A percentile compares a stretch with the other conserved stretches of the same genome.
Conservation (phyloP, 2,888 invertebrate genomes). For the Standfussiana lucernea region DNA sequence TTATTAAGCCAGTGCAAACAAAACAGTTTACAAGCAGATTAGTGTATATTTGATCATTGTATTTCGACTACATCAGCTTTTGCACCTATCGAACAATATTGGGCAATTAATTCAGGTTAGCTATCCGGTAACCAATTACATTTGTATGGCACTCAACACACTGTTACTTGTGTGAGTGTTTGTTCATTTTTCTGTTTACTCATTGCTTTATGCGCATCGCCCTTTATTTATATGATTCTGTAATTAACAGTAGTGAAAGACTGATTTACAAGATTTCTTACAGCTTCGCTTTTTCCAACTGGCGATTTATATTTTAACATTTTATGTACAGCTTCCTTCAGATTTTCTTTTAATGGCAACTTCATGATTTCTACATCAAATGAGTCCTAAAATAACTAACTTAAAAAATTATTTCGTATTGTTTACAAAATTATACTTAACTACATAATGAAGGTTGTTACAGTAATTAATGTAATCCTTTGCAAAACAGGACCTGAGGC, state of each 20-base stretch:
- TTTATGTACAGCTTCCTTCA: not conserved
- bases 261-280: not conserved
- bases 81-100: conserved; percentile 37
- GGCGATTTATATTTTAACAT: not conserved
- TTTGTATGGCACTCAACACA: conserved; percentile 18
- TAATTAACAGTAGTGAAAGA: not conserved
- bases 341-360: not conserved
- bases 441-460: conserved; percentile 23
- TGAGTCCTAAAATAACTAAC: not conserved
- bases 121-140: conserved; percentile 42
- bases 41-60: conserved; percentile 18
- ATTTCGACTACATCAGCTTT: conserved; percentile 23
- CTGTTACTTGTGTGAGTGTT: not conserved
- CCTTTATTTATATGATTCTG: not conserved
- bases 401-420: not conserved
- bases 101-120: conserved; percentile 16
- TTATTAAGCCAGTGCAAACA: not conserved
- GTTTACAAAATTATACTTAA: conserved; percentile 15
- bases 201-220: not conserved
- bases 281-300: not conserved
- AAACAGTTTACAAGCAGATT: not conserved
- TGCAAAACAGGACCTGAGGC: conserved; percentile 37
- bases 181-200: not conserved
- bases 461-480: conserved; percentile 43
- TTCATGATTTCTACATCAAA: not conserved